Evolutionary conservation across 2,888 invertebrate species (phyloP), one percentile per base, ranked within the genome.

Genomic region (Scaptomyza parva): DNA sequence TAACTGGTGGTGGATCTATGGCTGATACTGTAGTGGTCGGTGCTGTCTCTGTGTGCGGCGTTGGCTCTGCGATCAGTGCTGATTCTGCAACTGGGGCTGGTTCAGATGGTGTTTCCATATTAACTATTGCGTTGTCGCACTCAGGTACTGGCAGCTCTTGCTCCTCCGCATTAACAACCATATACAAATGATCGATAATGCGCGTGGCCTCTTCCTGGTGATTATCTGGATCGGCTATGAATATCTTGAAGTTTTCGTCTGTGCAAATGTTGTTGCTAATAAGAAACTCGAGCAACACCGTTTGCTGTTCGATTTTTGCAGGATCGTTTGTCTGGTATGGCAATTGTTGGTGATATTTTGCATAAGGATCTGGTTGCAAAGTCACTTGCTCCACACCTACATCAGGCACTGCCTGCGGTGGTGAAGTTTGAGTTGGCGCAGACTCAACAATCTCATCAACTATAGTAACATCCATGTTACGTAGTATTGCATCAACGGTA

Each of bases 241-340:
- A 92, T 18, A 91, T 91, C 7, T 77, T 74, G 54, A 92, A 92
- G 68, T 91, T 91, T 22, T 88, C 74, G 52, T 92, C 92, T 0
- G 85, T 91, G 52, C 92, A 91, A 28, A 92, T 91, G 60, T 90
- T 82, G 57, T 91, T 91, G 24, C 80, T 86, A 1, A 91, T 91
- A 5, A 92, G 69, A 58, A 92, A 91, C 57, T 92, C 90, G 2
- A 92, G 70, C 3, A 91, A 67, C 5, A 90, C 68, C 43, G 89
- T 63, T 61, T 92, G 92, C 26, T 90, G 90, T 47, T 91, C 90
- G 2, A 91, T 89, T 3, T 81, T 48, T 18, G 82, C 76, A 0
- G 90, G 89, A 76, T 92, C 89, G 1, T 57, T 63, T 2, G 92
- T 92, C 35, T 90, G 85, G 60, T 88, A 91, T 0, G 92, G 92